These are phyloP conservation scores for Dryomyza anilis DNA, from an alignment of 2,888 invertebrate species.

Conservation along the genomic window DNA sequence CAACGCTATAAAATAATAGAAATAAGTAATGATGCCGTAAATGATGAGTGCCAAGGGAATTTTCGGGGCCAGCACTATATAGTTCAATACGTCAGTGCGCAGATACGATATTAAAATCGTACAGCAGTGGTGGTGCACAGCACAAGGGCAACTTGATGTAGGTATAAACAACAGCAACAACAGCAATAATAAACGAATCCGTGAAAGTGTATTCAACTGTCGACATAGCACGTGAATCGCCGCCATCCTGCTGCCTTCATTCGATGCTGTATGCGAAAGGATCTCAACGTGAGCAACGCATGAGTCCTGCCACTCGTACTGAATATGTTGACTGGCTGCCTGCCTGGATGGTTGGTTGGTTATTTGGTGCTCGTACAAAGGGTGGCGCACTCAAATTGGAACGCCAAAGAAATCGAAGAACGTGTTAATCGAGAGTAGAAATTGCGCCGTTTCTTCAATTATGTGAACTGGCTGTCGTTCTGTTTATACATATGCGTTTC, in stretches of 20 bases:
- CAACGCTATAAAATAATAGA: not conserved
- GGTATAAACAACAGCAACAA: not conserved
- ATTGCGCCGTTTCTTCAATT: not conserved
- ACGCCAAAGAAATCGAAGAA: not conserved
- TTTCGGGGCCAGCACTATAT: too few relatives aligned
- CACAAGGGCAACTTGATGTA: too few relatives aligned
- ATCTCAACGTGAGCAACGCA: not conserved
- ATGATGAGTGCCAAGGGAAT: not conserved
- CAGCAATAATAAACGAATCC: not conserved
- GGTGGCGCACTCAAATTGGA: not conserved
- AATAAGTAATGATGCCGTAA: conserved; percentile 16
- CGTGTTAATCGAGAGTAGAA: conserved; percentile 14
- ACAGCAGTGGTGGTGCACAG: too few relatives aligned
- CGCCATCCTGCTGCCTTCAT: not conserved
- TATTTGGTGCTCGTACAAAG: too few relatives aligned
- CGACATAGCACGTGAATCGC: conserved; percentile 5
- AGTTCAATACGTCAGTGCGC: not conserved
- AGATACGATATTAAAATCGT: not conserved
- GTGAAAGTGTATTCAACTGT: conserved; percentile 15
- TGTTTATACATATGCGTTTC: not conserved
- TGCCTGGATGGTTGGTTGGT: too few relatives aligned
- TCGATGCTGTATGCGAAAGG: not conserved
- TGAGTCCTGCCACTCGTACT: too few relatives aligned
- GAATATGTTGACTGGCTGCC: too few relatives aligned
- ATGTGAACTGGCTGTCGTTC: not conserved